Evolutionary conservation across 2,888 invertebrate genomes (phyloP), one percentile per base, ranked within the genome.

Genomic region (Mongoloraphidia duomilia): DNA sequence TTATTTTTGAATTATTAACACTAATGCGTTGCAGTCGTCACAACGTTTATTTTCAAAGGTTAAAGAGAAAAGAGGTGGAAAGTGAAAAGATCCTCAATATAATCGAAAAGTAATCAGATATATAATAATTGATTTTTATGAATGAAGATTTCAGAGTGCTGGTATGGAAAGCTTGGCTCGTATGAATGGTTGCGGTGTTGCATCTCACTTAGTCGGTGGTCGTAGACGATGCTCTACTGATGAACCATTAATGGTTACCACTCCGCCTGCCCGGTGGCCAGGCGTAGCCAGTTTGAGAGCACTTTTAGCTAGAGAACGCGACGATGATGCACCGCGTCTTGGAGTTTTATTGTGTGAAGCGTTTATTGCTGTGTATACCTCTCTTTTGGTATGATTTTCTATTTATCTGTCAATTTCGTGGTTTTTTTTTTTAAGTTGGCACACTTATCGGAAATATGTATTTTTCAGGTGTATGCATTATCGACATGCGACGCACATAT

Each of bases 201-300:
- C 82, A 63, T 73, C 81, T 55, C 84, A 86, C 65, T 69, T 89
- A 54, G 79, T 89, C 51, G 80, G 79, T 39, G 72, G 82, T 50
- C 75, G 81, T 52, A 72, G 87, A 53, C 74, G 85, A 34, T 82
- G 83, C 63, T 89, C 88, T 1, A 77, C 81, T 1, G 90, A 87
- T 56, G 91, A 91, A 57, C 76, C 82, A 4, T 73, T 80, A 10
- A 76, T 80, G 54, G 80, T 82, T 26, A 86, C 86, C n/a, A 91
- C 91, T 1, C 72, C 80, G 8, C 90, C 92, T 0, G 79, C 86
- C 45, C 91, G 91, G 69, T 92, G 94, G 94, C 94, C 94, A 36
- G 95, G 97, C 10, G 96, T 97, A 1, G 90, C 94, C 1, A 91
- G 90, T 50, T 72, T 98, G 39, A 77, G 95, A 33, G 90, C 94